Evolutionary conservation across 1,140 invertebrate genomes (phyloP).

Genomic region (Drosophila elegans): DNA sequence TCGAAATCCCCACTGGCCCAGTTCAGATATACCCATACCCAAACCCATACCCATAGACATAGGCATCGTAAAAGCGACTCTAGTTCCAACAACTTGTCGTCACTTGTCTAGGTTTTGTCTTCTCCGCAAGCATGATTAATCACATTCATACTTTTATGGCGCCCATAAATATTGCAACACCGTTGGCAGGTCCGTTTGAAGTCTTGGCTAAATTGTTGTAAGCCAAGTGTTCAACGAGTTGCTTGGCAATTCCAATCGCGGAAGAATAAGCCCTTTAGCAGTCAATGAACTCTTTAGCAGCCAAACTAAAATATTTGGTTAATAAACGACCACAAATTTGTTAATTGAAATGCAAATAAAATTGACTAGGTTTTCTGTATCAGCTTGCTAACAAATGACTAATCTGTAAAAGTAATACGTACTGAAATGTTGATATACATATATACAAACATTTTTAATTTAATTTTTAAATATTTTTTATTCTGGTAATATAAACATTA

Average conservation of each 20-base stretch:
- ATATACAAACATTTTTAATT: background rate
- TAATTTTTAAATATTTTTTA: background rate
- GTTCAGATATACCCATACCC: constrained; percentile 23
- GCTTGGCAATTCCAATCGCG: constrained; percentile 26
- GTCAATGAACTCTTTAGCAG: constrained; percentile 26
- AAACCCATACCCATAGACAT: background rate
- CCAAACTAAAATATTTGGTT: background rate
- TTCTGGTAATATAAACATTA: too few species aligned
- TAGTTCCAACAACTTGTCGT: constrained; percentile 30
- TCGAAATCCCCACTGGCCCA: constrained; percentile 71
- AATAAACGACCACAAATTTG: constrained; percentile 13
- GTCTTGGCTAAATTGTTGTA: constrained; percentile 21
- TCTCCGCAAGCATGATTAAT: constrained; percentile 25
- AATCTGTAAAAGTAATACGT: background rate
- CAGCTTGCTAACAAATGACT: background rate
- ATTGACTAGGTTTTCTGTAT: background rate
- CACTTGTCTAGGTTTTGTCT: constrained; percentile 11
- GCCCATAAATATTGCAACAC: constrained; percentile 54
- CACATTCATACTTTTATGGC: constrained; percentile 39
- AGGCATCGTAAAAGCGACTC: constrained; percentile 29
- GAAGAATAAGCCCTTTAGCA: background rate
- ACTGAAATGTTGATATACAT: background rate
- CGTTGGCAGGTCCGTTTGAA: constrained; percentile 18
- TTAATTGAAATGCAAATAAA: constrained; percentile 32
- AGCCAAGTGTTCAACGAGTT: constrained; percentile 24